Evolutionary conservation across 2,113 vertebrate genomes (phyloP).

Genomic region (Caloenas nicobarica): DNA sequence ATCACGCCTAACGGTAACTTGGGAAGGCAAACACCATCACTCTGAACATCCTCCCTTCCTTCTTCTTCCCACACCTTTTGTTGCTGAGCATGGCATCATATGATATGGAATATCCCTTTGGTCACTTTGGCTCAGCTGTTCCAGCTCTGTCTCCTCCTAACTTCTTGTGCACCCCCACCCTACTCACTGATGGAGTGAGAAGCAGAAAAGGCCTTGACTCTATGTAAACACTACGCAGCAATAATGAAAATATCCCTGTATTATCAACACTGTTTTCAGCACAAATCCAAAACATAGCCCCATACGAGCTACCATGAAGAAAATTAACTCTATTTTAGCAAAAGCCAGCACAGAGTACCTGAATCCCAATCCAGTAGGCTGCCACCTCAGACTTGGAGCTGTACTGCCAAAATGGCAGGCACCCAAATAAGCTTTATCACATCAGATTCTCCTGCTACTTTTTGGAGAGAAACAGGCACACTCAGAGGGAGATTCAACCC

Average conservation of each 20-base stretch:
- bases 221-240: background rate
- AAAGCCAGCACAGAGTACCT: background rate
- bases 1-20: rapidly evolving
- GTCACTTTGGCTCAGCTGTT: background rate
- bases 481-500: background rate
- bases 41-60: background rate
- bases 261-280: slow-evolving; percentile 9
- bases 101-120: background rate
- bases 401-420: background rate
- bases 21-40: background rate
- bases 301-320: background rate
- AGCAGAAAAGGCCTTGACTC: background rate
- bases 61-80: background rate
- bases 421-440: background rate
- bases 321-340: background rate
- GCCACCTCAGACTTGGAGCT: background rate
- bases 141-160: background rate
- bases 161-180: background rate
- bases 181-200: background rate
- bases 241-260: background rate
- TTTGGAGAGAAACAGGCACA: background rate
- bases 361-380: background rate
- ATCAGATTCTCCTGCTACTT: background rate
- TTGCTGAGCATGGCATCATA: background rate
- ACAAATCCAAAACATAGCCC: background rate